phyloP scores from a whole-genome alignment of 2,797 vertebrate species.

The Melopsittacus undulatus region DNA sequence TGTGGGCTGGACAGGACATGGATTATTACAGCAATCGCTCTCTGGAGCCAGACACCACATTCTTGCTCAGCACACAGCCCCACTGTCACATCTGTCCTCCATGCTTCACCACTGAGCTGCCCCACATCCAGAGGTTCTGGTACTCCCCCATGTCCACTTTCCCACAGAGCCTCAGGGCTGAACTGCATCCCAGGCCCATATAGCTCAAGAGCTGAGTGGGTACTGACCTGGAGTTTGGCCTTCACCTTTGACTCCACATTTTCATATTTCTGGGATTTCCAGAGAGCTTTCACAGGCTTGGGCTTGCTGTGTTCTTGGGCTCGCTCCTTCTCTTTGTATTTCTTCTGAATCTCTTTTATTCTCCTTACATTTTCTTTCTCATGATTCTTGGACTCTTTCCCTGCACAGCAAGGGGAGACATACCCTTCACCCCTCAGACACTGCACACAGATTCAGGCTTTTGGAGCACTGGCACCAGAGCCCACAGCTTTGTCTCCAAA shows the following conservation, averaged over 20 bases:
- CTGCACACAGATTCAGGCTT: not conserved
- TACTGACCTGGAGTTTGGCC: slow-evolving; percentile 83
- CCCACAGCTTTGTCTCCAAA: not conserved
- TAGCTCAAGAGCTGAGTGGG: not conserved
- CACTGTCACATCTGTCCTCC: not conserved
- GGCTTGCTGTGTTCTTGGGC: slow-evolving; percentile 76
- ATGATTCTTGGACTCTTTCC: slow-evolving; percentile 83
- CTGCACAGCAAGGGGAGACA: slow-evolving; percentile 65
- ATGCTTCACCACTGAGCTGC: not conserved
- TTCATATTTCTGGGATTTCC: slow-evolving; percentile 90
- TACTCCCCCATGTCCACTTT: not conserved
- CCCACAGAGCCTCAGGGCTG: not conserved
- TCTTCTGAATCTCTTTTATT: slow-evolving; percentile 90
- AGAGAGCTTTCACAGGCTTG: slow-evolving; percentile 89
- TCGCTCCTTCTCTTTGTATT: slow-evolving; percentile 86
- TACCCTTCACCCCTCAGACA: not conserved
- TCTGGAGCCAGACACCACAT: rapidly evolving
- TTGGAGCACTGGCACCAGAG: not conserved
- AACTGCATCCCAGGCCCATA: not conserved
- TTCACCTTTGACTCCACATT: slow-evolving; percentile 88
- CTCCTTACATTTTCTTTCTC: slow-evolving; percentile 90
- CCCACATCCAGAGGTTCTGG: not conserved
- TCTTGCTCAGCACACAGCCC: not conserved
- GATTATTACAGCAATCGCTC: not conserved
- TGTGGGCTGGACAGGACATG: not conserved